Base-by-base conservation (phyloP, 2,797 vertebrate genomes). In the Arremon aurantiirostris region DNA sequence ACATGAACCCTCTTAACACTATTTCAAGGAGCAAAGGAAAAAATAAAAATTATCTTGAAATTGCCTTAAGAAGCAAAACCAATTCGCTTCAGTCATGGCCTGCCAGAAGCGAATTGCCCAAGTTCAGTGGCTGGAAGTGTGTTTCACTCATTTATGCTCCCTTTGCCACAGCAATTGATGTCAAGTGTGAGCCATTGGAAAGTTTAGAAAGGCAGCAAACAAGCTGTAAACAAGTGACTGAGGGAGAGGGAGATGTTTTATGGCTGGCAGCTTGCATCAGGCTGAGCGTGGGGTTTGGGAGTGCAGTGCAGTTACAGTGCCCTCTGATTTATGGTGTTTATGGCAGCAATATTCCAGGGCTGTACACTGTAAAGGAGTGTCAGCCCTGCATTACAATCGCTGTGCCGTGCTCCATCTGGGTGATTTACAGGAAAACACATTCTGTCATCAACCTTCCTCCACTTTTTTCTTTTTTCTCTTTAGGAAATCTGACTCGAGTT, bases 261-360 rank as follows among this genome's bases (percentile, higher is more conserved):
- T 86, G 87, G 82, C 91, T 94, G 86, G 94, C 89, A 86, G 60
- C 84, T 20, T 20, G 66, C 72, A 89, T 26, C 65, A 69, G 50
- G 76, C 60, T 59, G 49, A 50, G 69, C 2, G n/a, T 35, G 80
- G 66, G 44, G 82, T 28, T 92, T 14, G 85, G 91, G 76, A 89
- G 66, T 7, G 65, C 79, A 24, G 35, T 6, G 56, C 63, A 70
- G 84, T 59, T 73, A 6, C 65, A 82, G 50, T 28, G 44, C 15
- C 16, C 84, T 19, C 21, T 97, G 95, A 97, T 97, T 94, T 92
- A 96, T 88, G 8, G 86, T 93, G 89, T 96, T 97, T 93, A 93
- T 95, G 89, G 93, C 94, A 95, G 61, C 89, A 50, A 49, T 71
- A 88, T 93, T 87, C 79, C 56, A 83, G 76, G 95, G 20, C 59